phyloP scores from a whole-genome alignment of 2,113 vertebrate species.

The Macrotis lagotis region DNA sequence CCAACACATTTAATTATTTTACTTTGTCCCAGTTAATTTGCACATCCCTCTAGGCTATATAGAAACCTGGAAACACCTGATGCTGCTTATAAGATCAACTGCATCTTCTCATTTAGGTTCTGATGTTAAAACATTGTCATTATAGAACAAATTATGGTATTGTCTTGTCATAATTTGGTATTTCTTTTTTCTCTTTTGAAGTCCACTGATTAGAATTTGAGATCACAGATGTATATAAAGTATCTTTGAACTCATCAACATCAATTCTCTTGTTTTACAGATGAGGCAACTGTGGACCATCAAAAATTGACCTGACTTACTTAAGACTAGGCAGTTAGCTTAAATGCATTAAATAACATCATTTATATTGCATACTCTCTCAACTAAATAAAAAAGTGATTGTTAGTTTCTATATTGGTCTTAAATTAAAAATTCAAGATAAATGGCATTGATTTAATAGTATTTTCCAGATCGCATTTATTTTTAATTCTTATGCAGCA shows the following conservation, averaged over 20 bases:
- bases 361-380: not conserved
- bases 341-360: not conserved
- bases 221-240: not conserved
- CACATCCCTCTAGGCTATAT: not conserved
- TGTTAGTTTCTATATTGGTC: not conserved
- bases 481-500: not conserved
- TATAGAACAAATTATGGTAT: not conserved
- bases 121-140: not conserved
- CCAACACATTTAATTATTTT: not conserved
- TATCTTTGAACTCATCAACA: not conserved
- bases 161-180: not conserved
- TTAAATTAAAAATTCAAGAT: not conserved
- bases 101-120: not conserved
- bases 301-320: not conserved
- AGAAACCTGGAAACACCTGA: not conserved
- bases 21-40: not conserved
- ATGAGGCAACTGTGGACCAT: too few species aligned
- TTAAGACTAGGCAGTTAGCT: not conserved
- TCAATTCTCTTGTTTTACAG: not conserved
- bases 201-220: not conserved
- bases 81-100: conserved; percentile 30
- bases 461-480: not conserved
- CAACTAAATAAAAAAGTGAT: not conserved
- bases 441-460: not conserved
- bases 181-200: not conserved